Percentiles rank a stretch among this genome's conserved stretches.
Evolutionary conservation across 2,888 invertebrate species (phyloP).

Genomic region (Hypomecis punctinalis): DNA sequence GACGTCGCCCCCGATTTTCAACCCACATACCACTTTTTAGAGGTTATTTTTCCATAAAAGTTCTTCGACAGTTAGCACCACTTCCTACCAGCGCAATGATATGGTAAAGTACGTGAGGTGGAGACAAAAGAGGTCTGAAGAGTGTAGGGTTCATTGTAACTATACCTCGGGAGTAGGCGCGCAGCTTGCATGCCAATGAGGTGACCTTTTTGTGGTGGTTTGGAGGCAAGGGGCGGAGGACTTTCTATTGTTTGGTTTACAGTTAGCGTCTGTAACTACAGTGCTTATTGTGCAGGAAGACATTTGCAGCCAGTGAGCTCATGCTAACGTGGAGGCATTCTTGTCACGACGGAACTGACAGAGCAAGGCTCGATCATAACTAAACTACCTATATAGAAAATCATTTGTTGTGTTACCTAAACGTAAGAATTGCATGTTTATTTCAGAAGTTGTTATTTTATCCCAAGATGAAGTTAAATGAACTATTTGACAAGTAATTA

Average conservation of each 20-base stretch:
- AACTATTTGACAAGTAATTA: no score
- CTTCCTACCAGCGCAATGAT: constrained; percentile 63
- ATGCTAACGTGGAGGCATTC: no score
- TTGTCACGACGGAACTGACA: no score
- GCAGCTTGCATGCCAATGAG: constrained; percentile 23
- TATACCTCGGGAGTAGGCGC: constrained; percentile 17
- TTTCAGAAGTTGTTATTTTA: no score
- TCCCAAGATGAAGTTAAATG: no score
- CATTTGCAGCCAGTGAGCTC: no score
- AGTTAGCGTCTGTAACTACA: constrained; percentile 15
- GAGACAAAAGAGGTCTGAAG: constrained; percentile 42
- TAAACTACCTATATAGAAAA: no score
- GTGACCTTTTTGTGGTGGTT: constrained; percentile 29
- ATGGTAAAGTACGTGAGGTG: constrained; percentile 64
- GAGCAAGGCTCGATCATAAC: no score
- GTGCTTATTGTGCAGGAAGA: background rate
- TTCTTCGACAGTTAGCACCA: constrained; percentile 64
- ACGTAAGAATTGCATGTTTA: no score
- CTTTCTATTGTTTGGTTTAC: constrained; percentile 35
- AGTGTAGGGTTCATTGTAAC: constrained; percentile 18
- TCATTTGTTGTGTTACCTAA: no score
- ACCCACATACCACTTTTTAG: constrained; percentile 62
- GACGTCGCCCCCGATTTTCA: constrained; percentile 56
- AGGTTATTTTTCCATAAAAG: constrained; percentile 62
- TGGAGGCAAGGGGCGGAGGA: constrained; percentile 18